Base-by-base conservation (phyloP, 2,888 invertebrate genomes). In the Eristalis pertinax region DNA sequence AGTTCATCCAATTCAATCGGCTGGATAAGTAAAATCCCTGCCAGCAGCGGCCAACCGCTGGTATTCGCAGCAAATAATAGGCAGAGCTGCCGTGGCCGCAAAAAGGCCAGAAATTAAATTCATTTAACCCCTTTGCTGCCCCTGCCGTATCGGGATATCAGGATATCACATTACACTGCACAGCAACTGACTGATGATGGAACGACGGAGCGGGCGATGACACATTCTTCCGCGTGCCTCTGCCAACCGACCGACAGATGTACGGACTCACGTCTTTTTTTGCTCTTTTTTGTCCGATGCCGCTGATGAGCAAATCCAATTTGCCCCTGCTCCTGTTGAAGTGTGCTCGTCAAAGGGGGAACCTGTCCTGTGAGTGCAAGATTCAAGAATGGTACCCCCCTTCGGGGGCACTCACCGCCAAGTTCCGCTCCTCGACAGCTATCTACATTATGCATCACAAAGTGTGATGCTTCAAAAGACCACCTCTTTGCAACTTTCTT, bases 1-100 rank as follows among this genome's bases (percentile, higher is more conserved):
- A 76, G 76, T 73, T 83, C 86, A 86, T 86, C 78, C 78, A 78
- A 83, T 78, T 83, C 86, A 86, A 86, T 86, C 86, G 82, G 82
- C 70, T 82, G 86, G 78, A 82, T 75, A 82, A 82, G 73, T 68
- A 77, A 75, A 86, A 86, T 86, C 86, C 75, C 86, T 75, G 82
- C 86, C 29, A 63, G 7, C 11, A 32, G 22, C 56, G 22, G 74
- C 4, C 35, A 26, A 32, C 43, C 15, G 24, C 41, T 56, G 29
- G 50, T 24, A 64, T 50, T 56, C 41, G 76, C 75, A 76, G 67
- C 65, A 67, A 58, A n/a, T 41, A 75, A 75, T 29, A 75, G 56
- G 72, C 75, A 84, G 84, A 13, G 38, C 38, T 13, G 38, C 13
- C 38, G 64, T 74, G 86, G 50, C 86, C 78, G 79, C 78, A 83